These are phyloP conservation scores for Digitonthophagus gazella DNA, from an alignment of 2,888 invertebrate genomes.

Conservation along the genomic window DNA sequence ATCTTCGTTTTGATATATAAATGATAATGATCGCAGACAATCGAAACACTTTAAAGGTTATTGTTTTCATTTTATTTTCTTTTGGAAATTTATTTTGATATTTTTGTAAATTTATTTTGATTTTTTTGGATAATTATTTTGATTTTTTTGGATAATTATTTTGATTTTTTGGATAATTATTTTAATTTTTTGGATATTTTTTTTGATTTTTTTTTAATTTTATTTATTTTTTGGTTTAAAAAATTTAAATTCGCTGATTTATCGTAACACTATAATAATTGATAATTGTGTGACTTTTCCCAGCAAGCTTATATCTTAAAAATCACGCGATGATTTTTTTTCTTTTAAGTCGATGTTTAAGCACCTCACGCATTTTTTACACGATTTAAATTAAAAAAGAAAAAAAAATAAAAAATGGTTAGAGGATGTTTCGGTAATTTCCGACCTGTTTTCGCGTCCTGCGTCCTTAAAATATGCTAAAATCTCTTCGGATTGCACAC, in stretches of 20 bases:
- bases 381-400: too few species aligned
- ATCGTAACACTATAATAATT: neutral
- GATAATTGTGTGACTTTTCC: neutral
- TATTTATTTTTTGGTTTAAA: neutral
- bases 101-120: too few species aligned
- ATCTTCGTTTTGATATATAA: neutral
- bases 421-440: neutral
- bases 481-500: neutral
- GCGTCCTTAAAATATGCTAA: neutral
- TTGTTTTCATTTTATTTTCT: slow-evolving; percentile 19
- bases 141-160: too few species aligned
- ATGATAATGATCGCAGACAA: neutral
- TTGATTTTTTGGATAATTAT: too few species aligned
- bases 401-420: too few species aligned
- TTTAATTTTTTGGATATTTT: too few species aligned
- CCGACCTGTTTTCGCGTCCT: neutral
- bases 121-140: too few species aligned
- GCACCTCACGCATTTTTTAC: too few species aligned
- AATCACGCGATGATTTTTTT: neutral
- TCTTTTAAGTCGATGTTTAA: too few species aligned
- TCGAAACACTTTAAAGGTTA: neutral
- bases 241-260: neutral
- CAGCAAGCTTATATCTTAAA: neutral
- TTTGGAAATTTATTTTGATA: neutral
- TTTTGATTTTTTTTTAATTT: neutral